These are phyloP conservation scores for Latrodectus hesperus DNA, from an alignment of 2,888 invertebrate genomes.

Conservation along the genomic window DNA sequence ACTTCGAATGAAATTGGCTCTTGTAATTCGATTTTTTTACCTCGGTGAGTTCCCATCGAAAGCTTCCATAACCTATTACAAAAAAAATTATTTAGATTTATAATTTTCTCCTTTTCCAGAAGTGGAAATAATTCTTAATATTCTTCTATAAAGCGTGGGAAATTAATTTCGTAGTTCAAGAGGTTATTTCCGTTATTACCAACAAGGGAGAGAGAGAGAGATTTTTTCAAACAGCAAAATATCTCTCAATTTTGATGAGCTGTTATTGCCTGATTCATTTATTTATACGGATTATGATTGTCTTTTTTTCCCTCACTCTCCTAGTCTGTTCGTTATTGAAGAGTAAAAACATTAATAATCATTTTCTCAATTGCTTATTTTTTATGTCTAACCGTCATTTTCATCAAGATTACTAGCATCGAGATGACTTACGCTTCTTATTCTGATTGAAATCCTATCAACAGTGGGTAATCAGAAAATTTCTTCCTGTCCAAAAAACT, in stretches of 20 bases:
- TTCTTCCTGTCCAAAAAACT: too few species aligned
- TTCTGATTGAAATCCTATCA: too few species aligned
- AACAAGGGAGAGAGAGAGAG: neutral
- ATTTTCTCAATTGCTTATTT: too few species aligned
- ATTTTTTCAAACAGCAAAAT: slow-evolving; percentile 15
- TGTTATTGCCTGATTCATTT: slow-evolving; percentile 38
- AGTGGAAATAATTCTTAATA: neutral
- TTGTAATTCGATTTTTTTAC: slow-evolving; percentile 31
- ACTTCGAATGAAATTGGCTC: slow-evolving; percentile 2
- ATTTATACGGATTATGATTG: neutral
- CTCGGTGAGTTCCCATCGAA: slow-evolving; percentile 7
- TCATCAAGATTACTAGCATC: too few species aligned
- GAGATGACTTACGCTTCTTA: too few species aligned
- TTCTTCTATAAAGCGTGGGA: slow-evolving; percentile 17
- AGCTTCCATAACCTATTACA: slow-evolving; percentile 23
- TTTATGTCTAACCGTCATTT: too few species aligned
- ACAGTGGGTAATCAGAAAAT: too few species aligned
- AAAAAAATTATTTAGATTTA: slow-evolving; percentile 34
- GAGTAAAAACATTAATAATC: too few species aligned
- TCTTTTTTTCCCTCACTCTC: too few species aligned
- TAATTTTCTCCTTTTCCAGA: slow-evolving; percentile 16
- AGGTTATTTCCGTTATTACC: slow-evolving; percentile 40
- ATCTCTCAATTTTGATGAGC: slow-evolving; percentile 6
- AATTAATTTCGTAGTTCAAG: slow-evolving; percentile 32
- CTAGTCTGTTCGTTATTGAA: too few species aligned